These are phyloP conservation scores for Muschampia plurimacula DNA, from an alignment of 2,888 invertebrate genomes.

Conservation along the genomic window DNA sequence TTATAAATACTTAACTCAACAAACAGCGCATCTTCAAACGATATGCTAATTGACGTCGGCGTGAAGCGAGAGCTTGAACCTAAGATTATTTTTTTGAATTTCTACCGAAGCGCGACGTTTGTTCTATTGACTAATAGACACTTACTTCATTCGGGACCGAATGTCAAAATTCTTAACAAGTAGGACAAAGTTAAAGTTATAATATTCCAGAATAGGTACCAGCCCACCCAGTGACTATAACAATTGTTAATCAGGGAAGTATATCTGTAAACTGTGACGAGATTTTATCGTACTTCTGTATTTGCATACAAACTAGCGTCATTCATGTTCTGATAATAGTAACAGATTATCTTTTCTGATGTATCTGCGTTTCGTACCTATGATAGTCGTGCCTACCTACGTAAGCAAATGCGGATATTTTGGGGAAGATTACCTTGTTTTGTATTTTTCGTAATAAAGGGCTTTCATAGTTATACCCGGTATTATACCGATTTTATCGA, in stretches of 20 bases:
- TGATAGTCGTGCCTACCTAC: constrained; percentile 11
- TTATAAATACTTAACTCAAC: constrained; percentile 54
- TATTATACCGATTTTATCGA: no score
- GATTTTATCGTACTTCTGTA: constrained; percentile 25
- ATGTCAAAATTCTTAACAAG: not conserved
- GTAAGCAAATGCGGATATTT: constrained; percentile 18
- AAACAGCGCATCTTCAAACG: constrained; percentile 79
- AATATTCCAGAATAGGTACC: constrained; percentile 1
- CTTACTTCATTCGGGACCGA: constrained; percentile 15
- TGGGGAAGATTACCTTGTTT: constrained; percentile 11
- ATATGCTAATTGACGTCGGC: constrained; percentile 82
- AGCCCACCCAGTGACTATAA: not conserved
- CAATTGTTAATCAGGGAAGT: constrained; percentile 6
- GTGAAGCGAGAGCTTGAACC: constrained; percentile 68
- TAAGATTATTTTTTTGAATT: constrained; percentile 59
- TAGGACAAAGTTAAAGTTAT: not conserved
- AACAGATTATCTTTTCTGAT: constrained; percentile 28
- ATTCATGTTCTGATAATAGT: constrained; percentile 26
- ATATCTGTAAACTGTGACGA: constrained; percentile 23
- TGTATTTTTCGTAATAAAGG: not conserved
- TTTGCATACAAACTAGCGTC: constrained; percentile 24
- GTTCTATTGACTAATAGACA: constrained; percentile 40
- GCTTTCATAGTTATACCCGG: no score
- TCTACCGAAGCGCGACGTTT: constrained; percentile 52
- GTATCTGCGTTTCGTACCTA: not conserved